phyloP scores from a whole-genome alignment of 2,888 invertebrate genomes.

The Volucella zonaria region DNA sequence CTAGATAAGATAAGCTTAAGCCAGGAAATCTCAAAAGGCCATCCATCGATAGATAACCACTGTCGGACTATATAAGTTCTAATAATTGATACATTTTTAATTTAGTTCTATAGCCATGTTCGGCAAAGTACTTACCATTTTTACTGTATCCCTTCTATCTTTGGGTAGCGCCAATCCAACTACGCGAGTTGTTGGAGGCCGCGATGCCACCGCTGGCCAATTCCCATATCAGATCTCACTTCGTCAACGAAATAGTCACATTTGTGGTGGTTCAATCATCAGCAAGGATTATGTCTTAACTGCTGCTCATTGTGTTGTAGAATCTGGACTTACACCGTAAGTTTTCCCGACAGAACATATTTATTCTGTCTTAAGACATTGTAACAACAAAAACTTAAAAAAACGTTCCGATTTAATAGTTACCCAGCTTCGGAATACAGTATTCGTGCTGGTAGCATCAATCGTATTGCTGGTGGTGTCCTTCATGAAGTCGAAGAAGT shows the following conservation, averaged over 20 bases:
- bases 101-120: constrained; percentile 19
- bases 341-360: background rate
- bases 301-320: constrained; percentile 80
- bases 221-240: constrained; percentile 82
- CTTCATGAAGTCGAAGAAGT: constrained; percentile 74
- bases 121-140: background rate
- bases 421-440: constrained; percentile 61
- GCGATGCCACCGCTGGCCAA: constrained; percentile 78
- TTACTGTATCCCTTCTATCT: constrained; percentile 9
- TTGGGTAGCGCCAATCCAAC: constrained; percentile 17
- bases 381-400: too few relatives aligned
- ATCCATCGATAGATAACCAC: constrained; percentile 10
- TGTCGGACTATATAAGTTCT: constrained; percentile 25
- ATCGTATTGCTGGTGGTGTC: constrained; percentile 74
- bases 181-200: constrained; percentile 78
- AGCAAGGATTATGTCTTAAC: constrained; percentile 76
- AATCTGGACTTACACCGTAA: constrained; percentile 57
- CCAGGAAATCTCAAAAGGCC: background rate
- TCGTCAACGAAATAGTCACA: constrained; percentile 73
- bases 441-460: constrained; percentile 77
- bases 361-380: too few relatives aligned
- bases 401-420: constrained; percentile 67
- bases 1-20: constrained; percentile 17
- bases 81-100: background rate
- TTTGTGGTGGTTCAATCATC: constrained; percentile 80